phyloP scores from a whole-genome alignment of 2,113 vertebrate genomes.

The Stigmatopora nigra region DNA sequence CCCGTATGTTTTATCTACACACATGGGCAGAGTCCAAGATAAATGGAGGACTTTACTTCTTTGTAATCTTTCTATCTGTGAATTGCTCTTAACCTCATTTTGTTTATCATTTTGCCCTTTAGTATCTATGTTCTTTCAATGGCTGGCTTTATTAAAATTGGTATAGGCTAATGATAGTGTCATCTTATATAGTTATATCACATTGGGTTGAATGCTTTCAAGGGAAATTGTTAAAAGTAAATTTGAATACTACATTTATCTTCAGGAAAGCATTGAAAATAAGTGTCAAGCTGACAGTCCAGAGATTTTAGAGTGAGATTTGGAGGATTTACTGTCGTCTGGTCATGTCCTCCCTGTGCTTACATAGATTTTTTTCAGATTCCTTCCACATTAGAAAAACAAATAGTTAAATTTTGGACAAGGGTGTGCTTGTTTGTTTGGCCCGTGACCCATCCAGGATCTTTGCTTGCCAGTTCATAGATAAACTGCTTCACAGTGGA shows the following conservation, averaged over 20 bases:
- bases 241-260: not conserved
- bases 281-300: not conserved
- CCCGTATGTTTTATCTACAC: slow-evolving; percentile 18
- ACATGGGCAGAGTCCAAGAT: slow-evolving; percentile 44
- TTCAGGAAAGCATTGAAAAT: not conserved
- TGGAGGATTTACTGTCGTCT: not conserved
- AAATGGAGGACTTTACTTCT: slow-evolving; percentile 35
- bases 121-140: slow-evolving; percentile 12
- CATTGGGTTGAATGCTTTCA: not conserved
- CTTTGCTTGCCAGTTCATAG: not conserved
- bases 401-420: not conserved
- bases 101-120: slow-evolving; percentile 50
- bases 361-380: not conserved
- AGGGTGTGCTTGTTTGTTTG: not conserved
- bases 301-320: not conserved
- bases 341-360: not conserved
- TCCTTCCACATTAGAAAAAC: not conserved
- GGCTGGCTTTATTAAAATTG: not conserved
- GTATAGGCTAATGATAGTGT: not conserved
- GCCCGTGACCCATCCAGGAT: not conserved
- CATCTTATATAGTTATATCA: not conserved
- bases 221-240: not conserved
- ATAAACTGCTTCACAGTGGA: not conserved
- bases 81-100: slow-evolving; percentile 19
- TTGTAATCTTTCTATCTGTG: slow-evolving; percentile 26